Evolutionary conservation across 2,797 vertebrate genomes (phyloP), one percentile per base, ranked within the genome.

Genomic region (Eulemur rubriventer): DNA sequence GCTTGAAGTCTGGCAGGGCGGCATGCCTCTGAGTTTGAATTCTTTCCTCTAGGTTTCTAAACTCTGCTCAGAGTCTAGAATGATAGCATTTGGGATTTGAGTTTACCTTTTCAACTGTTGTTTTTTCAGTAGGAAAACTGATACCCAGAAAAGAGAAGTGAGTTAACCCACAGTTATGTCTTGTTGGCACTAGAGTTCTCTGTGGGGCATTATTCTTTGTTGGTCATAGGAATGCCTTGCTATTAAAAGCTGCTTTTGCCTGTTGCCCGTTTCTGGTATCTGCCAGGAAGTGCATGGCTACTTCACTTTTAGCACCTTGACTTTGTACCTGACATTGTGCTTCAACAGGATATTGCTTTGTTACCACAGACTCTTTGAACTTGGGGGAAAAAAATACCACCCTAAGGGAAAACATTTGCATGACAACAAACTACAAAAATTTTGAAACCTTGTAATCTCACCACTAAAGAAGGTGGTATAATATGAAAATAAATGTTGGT

Each of bases 361-460:
- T 95, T 96, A 89, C 91, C 96, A 83, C 93, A 94, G 46, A n/a
- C 35, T 70, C 93, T 98, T 96, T 96, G 97, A 97, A 97, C 55
- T 84, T 88, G 72, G 61, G 72, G 61, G 6, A 43, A 65, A 52
- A 86, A 92, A 59, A 70, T 79, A 89, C 79, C 76, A 92, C 80
- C 82, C 67, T 82, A 82, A 93, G 75, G 72, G 91, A 59, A 95
- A 93, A 85, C 38, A 92, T 95, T 96, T 95, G 93, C 59, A 55
- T 95, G 95, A 84, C 12, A 90, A 65, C 43, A 81, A 81, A 82
- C 89, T 96, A 84, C 50, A 97, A 86, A 97, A 84, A 76, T 41
- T 55, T 91, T 96, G 72, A 96, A 89, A 95, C 76, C 96, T 97
- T 52, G 46, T 14, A 50, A 57, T 87, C 89, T 96, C 16, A 84